Evolutionary conservation across 1,140 invertebrate species (phyloP), one percentile per base, ranked within the genome.

Genomic region (Gonatopus flavifemur): DNA sequence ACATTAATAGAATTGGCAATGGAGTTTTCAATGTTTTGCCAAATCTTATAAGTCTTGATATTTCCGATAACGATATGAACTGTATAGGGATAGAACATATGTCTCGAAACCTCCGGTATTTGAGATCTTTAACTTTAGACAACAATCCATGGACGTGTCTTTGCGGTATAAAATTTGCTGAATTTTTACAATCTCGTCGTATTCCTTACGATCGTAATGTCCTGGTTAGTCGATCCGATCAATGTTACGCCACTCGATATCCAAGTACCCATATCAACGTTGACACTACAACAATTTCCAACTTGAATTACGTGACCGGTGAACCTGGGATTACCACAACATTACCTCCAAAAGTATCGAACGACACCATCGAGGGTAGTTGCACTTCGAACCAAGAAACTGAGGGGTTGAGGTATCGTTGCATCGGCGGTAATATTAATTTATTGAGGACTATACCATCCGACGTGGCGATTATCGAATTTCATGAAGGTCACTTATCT

Each of bases 71-170:
- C 30, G n/a, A 18, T 5, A 56, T 70, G 55, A 70, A 67, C 36
- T 70, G 66, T 33, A 58, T 70, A 13, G 57, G 65, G 3, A 47
- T 64, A 3, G 68, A 68, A 3, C 36, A 62, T 8, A 55, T 70
- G 32, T 53, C 31, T 1, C 18, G 44, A 7, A 48, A 36, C 1
- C 30, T 66, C 7, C 39, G 18, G 3, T 38, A 64, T 42, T 20
- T 70, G 5, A 12, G 30, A 2, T 42, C 45, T 7, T 7, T 70
- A 1, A 35, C 49, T 13, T 37, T 69, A 0, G 15, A 52, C 0
- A 49, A 40, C 1, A 70, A 70, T 41, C 68, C 68, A 3, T 70
- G 68, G 68, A 66, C 57, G 19, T 70, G 68, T 15, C 22, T 69
- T 0, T 69, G 65, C 33, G 60, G 54, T 0, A 42, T 24, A 0